Evolutionary conservation across 2,113 vertebrate species (phyloP).

Genomic region (Zapornia atra): DNA sequence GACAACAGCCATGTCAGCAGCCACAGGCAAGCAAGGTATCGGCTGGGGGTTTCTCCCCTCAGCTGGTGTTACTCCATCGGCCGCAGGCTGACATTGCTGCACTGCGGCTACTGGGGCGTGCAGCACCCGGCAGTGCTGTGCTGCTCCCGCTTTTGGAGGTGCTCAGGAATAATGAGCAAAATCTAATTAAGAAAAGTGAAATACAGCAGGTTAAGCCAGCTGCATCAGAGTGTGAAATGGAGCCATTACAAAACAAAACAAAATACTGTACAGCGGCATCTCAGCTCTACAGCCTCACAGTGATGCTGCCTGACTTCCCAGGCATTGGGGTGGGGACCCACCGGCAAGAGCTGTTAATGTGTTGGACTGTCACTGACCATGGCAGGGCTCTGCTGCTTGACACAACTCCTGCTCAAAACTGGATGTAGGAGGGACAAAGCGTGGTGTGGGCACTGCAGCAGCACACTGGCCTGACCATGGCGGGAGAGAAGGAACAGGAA

Average conservation of each 20-base stretch:
- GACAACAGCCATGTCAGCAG: background rate
- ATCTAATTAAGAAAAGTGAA: conserved; percentile 40
- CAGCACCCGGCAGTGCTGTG: background rate
- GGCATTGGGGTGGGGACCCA: accelerated
- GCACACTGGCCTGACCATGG: accelerated
- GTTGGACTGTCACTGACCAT: background rate
- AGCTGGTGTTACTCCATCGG: background rate
- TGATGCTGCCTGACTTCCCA: background rate
- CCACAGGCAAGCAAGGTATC: background rate
- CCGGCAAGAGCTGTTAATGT: accelerated
- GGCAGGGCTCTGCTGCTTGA: background rate
- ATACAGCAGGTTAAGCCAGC: conserved; percentile 27
- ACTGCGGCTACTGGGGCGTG: background rate
- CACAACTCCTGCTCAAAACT: accelerated
- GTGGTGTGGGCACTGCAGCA: accelerated
- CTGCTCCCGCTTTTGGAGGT: background rate
- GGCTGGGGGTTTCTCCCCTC: background rate
- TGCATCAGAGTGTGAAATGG: conserved; percentile 40
- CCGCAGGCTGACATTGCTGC: background rate
- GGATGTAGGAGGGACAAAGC: background rate
- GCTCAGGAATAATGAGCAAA: background rate
- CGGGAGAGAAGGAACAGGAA: background rate
- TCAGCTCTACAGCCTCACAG: background rate
- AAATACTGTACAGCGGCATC: background rate
- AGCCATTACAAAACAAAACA: conserved; percentile 33